Evolutionary conservation across 64 coral and sea anemone species (phyloP).

Genomic region (Actinia tenebrosa): DNA sequence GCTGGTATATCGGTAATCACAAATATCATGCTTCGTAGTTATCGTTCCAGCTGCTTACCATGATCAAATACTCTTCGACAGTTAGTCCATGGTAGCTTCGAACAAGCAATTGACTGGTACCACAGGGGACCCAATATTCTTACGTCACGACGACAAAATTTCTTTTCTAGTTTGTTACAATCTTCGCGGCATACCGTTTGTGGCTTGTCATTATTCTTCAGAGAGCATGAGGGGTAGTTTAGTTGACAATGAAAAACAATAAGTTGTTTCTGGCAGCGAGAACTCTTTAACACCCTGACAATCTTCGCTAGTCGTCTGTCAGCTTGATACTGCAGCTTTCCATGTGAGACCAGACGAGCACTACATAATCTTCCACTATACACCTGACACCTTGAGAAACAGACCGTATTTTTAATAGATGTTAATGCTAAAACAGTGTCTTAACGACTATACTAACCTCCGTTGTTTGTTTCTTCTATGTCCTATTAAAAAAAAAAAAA

Average conservation of each 20-base stretch:
- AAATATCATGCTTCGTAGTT: background rate
- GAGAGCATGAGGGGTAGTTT: constrained; percentile 21
- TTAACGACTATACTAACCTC: background rate
- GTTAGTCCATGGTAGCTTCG: background rate
- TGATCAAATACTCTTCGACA: background rate
- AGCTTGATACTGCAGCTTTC: background rate
- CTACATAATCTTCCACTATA: background rate
- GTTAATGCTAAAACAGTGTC: no score
- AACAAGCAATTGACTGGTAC: background rate
- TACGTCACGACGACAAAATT: constrained; percentile 3
- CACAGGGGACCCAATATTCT: background rate
- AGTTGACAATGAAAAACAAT: background rate
- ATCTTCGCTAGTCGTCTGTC: background rate
- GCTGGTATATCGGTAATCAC: background rate
- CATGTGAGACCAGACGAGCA: background rate
- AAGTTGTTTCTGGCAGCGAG: background rate
- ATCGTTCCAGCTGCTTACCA: background rate
- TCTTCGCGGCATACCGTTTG: constrained; percentile 27
- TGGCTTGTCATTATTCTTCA: background rate
- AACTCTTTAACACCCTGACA: background rate
- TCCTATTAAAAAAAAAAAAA: background rate
- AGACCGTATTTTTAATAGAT: background rate
- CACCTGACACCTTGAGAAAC: background rate
- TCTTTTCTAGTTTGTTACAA: background rate
- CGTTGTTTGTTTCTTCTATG: background rate